Conservation (phyloP, 2,113 vertebrate genomes). For the Hyaena hyaena region DNA sequence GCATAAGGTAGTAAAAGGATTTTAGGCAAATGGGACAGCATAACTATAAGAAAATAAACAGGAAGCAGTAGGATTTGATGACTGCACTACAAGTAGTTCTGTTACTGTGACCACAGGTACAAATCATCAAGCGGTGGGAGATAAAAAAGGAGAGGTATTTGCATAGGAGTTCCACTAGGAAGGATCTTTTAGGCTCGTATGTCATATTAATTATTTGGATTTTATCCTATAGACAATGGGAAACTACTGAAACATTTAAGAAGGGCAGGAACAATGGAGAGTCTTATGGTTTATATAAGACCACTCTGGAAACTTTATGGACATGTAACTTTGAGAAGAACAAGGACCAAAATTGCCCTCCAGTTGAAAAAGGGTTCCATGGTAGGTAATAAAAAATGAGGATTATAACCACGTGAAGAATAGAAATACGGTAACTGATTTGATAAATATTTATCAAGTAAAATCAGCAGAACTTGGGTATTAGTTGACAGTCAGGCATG, state of each 20-base stretch:
- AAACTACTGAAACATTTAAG: neutral
- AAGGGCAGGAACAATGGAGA: neutral
- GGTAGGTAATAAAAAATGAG: neutral
- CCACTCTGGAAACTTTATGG: neutral
- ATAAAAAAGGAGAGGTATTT: neutral
- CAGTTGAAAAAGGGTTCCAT: neutral
- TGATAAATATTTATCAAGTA: conserved; percentile 3
- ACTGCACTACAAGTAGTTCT: neutral
- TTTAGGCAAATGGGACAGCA: neutral
- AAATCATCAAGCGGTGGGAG: neutral
- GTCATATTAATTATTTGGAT: neutral
- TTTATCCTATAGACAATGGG: neutral
- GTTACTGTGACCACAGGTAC: neutral
- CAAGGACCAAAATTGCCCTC: neutral
- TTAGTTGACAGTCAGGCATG: neutral
- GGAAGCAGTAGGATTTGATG: neutral
- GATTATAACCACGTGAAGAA: neutral
- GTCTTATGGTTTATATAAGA: neutral
- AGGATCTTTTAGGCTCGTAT: neutral
- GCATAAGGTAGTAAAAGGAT: neutral
- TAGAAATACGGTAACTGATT: neutral
- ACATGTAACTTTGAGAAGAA: neutral
- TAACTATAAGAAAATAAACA: neutral
- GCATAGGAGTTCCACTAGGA: neutral
- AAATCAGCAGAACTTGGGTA: neutral